Conservation (phyloP, 2,888 invertebrate genomes). For the Eledona agricola region DNA sequence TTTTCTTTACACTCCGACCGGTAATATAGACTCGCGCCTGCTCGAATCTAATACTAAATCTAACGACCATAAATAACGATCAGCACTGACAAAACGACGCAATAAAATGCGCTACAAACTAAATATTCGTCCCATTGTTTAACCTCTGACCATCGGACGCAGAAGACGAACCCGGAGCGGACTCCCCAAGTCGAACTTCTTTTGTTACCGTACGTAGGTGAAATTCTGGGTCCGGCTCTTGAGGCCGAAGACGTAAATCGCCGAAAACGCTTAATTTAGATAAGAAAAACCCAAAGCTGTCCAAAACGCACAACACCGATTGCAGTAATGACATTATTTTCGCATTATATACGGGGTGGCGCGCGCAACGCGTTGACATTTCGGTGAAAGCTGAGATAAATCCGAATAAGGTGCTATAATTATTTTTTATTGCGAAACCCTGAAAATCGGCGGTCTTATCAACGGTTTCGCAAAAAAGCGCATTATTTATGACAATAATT, state of each 20-base stretch:
- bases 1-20: too few species aligned
- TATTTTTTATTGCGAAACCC: slow-evolving; percentile 34
- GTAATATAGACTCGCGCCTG: too few species aligned
- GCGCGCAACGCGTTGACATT: slow-evolving; percentile 31
- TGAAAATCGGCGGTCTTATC: slow-evolving; percentile 32
- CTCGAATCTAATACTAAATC: slow-evolving; percentile 38
- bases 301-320: slow-evolving; percentile 21
- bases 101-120: slow-evolving; percentile 36
- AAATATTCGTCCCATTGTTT: slow-evolving; percentile 37
- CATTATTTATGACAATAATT: slow-evolving; percentile 42
- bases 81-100: slow-evolving; percentile 37
- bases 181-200: slow-evolving; percentile 44
- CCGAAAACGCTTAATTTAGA: slow-evolving; percentile 35
- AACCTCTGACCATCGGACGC: slow-evolving; percentile 25
- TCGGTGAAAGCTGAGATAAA: slow-evolving; percentile 34
- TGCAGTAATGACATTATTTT: slow-evolving; percentile 30
- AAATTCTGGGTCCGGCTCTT: too few species aligned
- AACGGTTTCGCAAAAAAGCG: slow-evolving; percentile 33
- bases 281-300: slow-evolving; percentile 29
- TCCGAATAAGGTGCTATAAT: slow-evolving; percentile 31
- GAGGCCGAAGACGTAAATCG: too few species aligned
- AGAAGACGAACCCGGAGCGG: slow-evolving; percentile 41
- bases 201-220: slow-evolving; percentile 40
- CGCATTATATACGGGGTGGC: slow-evolving; percentile 25
- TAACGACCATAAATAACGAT: slow-evolving; percentile 43